phyloP scores from a whole-genome alignment of 23 tunicate species.

The Ascidia mentula region DNA sequence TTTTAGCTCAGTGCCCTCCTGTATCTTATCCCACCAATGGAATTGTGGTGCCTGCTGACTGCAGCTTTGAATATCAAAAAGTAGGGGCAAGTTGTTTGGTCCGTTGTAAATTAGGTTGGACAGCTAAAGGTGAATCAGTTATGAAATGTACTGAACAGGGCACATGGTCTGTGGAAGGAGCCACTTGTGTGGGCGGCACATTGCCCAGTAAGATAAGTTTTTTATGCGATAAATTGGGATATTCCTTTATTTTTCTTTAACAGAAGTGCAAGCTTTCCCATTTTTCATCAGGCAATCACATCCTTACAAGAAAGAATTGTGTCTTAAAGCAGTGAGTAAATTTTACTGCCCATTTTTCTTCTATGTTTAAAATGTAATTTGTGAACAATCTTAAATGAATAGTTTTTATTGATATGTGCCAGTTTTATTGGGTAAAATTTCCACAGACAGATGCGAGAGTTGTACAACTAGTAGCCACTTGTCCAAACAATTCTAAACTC shows the following conservation, averaged over 20 bases:
- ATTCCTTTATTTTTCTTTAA: not conserved
- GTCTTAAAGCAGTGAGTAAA: too few relatives aligned
- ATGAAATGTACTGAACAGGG: conserved; percentile 24
- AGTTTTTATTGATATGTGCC: not conserved
- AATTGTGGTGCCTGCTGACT: conserved; percentile 14
- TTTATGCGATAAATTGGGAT: not conserved
- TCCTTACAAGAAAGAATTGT: too few relatives aligned
- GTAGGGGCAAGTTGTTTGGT: conserved; percentile 12
- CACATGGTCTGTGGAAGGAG: conserved; percentile 20
- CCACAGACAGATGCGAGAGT: conserved; percentile 4
- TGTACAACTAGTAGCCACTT: not conserved
- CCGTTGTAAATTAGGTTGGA: conserved; percentile 24
- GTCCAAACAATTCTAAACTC: not conserved
- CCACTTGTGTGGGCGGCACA: conserved; percentile 7
- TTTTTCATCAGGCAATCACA: not conserved
- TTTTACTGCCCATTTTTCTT: not conserved
- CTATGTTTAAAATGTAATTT: not conserved
- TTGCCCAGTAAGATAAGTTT: not conserved
- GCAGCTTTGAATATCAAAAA: conserved; percentile 4
- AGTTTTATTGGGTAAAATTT: not conserved
- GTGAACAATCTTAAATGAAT: not conserved
- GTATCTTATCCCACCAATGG: conserved; percentile 41
- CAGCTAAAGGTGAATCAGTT: not conserved
- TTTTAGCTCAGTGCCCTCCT: conserved; percentile 43
- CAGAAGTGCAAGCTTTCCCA: not conserved